Conservation (phyloP, 2,113 vertebrate genomes). For the Pavo muticus region DNA sequence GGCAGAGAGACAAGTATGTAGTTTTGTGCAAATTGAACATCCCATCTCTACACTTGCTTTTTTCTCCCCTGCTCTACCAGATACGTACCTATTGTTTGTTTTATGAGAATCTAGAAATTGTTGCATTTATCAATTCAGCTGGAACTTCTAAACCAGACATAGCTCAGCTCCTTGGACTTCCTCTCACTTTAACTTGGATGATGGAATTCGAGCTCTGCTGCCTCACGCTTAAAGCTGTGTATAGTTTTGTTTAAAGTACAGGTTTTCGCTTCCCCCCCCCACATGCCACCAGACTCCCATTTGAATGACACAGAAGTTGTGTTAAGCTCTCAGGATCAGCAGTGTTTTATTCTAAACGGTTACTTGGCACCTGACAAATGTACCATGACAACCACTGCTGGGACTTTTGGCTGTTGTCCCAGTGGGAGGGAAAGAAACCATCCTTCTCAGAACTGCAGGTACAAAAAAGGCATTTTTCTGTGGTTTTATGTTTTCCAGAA, state of each 20-base stretch:
- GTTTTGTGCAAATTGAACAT: neutral
- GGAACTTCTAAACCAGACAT: neutral
- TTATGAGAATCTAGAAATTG: neutral
- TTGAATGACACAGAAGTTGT: neutral
- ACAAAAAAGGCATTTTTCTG: neutral
- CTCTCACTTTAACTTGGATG: neutral
- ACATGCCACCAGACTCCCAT: neutral
- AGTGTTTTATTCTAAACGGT: neutral
- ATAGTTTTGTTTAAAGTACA: neutral
- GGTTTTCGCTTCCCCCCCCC: neutral
- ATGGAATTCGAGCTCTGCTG: neutral
- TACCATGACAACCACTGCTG: conserved; percentile 7
- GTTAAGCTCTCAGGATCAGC: neutral
- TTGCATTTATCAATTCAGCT: neutral
- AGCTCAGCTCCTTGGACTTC: neutral
- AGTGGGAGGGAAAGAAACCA: neutral
- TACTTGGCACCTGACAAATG: conserved; percentile 13
- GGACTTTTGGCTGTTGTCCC: conserved; percentile 1
- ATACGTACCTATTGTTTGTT: neutral
- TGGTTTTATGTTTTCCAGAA: neutral
- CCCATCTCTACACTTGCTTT: neutral
- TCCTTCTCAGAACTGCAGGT: conserved; percentile 11
- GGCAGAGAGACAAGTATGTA: accelerated
- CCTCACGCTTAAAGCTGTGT: neutral
- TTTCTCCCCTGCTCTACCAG: neutral